Conservation (phyloP, 2,888 invertebrate genomes). For the Gasteruption jaculator region DNA sequence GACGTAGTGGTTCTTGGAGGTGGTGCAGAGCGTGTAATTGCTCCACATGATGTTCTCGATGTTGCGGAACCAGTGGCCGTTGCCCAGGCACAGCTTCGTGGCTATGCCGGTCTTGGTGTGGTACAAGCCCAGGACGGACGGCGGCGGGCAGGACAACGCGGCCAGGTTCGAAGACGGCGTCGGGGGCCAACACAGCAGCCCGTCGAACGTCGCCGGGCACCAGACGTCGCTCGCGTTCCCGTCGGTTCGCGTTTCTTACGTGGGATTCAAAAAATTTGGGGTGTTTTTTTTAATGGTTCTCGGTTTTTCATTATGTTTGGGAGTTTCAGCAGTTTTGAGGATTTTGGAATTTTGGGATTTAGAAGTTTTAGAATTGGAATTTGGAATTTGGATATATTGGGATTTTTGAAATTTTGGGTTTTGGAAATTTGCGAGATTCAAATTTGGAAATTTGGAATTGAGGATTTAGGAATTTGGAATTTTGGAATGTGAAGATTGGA, state of each 20-base stretch:
- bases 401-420: too few relatives aligned
- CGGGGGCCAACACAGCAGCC: conserved; percentile 55
- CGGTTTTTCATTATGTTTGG: neutral
- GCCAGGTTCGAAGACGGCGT: conserved; percentile 49
- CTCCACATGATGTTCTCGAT: conserved; percentile 49
- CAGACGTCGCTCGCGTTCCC: conserved; percentile 17
- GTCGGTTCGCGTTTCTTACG: conserved; percentile 16
- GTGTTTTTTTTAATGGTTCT: conserved; percentile 2
- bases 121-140: conserved; percentile 22
- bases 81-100: conserved; percentile 51
- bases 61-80: conserved; percentile 53
- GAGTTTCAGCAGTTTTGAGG: neutral
- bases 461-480: too few relatives aligned
- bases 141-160: conserved; percentile 50
- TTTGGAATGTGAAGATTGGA: too few relatives aligned
- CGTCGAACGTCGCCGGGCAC: conserved; percentile 55
- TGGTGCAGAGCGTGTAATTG: conserved; percentile 53
- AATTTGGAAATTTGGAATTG: too few relatives aligned
- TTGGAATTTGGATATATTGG: too few relatives aligned
- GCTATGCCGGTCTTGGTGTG: conserved; percentile 30
- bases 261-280: neutral
- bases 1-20: conserved; percentile 31
- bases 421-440: too few relatives aligned
- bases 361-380: too few relatives aligned
- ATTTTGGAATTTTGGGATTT: too few relatives aligned